phyloP scores from a whole-genome alignment of 2,888 invertebrate species.

The Acanthosepion pharaonis region DNA sequence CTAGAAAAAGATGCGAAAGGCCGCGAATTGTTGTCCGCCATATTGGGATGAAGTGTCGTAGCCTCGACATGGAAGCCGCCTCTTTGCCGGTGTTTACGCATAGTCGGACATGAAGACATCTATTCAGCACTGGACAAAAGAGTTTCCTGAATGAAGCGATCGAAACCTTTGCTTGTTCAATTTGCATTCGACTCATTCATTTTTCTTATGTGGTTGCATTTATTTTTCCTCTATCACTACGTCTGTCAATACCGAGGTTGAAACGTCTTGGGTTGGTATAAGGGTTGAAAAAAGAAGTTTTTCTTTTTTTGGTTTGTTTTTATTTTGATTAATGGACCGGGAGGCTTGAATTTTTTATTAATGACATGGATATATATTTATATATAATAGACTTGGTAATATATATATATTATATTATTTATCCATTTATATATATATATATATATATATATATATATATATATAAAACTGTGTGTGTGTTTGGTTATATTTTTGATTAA shows the following conservation, averaged over 20 bases:
- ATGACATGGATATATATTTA: no score
- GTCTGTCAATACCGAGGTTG: background rate
- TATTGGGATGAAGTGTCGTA: background rate
- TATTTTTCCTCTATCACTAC: background rate
- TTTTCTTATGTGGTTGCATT: background rate
- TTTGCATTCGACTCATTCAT: slow-evolving; percentile 18
- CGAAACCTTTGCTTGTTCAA: background rate
- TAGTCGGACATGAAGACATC: background rate
- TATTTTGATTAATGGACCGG: no score
- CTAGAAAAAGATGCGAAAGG: background rate
- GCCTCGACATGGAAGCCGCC: background rate
- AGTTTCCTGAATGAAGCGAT: background rate
- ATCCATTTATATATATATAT: no score
- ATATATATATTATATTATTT: no score
- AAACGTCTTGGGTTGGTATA: slow-evolving; percentile 11
- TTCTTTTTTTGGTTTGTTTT: no score
- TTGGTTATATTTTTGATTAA: no score
- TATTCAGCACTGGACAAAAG: slow-evolving; percentile 1
- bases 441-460: no score
- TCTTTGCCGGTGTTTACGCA: background rate
- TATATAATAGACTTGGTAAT: no score
- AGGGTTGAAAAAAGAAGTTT: no score
- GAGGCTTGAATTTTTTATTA: no score
- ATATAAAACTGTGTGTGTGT: no score
- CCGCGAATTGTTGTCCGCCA: background rate